phyloP scores from a whole-genome alignment of 1,140 invertebrate species.

The Agrilus planipennis region DNA sequence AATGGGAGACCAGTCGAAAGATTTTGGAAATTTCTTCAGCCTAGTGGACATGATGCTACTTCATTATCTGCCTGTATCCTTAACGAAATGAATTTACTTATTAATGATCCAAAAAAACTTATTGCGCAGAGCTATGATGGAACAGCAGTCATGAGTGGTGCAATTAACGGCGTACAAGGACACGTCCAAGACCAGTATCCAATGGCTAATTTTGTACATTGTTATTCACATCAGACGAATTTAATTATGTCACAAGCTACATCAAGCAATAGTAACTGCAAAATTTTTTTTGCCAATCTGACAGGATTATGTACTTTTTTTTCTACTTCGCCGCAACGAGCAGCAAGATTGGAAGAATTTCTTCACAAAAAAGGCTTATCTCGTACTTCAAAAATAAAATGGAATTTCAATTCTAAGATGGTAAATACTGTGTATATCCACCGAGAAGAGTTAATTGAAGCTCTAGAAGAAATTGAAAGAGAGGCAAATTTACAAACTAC shows the following conservation, averaged over 20 bases:
- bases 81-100: constrained; percentile 17
- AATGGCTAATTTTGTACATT: constrained; percentile 2
- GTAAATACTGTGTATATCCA: constrained; percentile 5
- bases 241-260: constrained; percentile 16
- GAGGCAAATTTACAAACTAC: constrained; percentile 1
- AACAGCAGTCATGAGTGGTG: constrained; percentile 16
- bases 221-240: constrained; percentile 21
- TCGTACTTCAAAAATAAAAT: constrained; percentile 4
- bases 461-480: constrained; percentile 6
- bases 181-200: constrained; percentile 8
- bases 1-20: constrained; percentile 17
- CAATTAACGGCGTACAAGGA: constrained; percentile 19
- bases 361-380: constrained; percentile 7
- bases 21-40: constrained; percentile 24
- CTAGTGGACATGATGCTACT: constrained; percentile 9
- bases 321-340: constrained; percentile 10
- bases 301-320: constrained; percentile 12
- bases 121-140: constrained; percentile 20
- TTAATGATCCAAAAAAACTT: constrained; percentile 18
- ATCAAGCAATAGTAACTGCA: constrained; percentile 8
- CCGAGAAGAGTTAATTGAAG: constrained; percentile 6
- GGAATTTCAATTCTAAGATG: constrained; percentile 9
- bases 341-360: constrained; percentile 8
- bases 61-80: constrained; percentile 15
- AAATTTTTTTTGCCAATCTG: constrained; percentile 12